Conservation (phyloP, 2,113 vertebrate species). For the Pachypanchax playfairii region DNA sequence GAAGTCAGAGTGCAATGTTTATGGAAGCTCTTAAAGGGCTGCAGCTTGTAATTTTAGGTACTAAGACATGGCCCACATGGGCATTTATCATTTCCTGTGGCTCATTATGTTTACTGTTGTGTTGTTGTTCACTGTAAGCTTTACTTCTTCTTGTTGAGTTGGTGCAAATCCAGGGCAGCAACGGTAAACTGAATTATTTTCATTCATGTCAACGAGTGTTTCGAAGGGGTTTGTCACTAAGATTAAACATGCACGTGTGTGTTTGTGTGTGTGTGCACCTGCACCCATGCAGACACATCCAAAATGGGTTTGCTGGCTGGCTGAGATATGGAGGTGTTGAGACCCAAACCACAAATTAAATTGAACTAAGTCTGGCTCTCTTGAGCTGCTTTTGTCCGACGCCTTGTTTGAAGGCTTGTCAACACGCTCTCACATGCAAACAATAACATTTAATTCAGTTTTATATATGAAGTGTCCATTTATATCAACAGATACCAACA, state of each 20-base stretch:
- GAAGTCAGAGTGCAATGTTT: slow-evolving; percentile 45
- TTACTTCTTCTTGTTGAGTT: slow-evolving; percentile 32
- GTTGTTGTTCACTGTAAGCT: slow-evolving; percentile 13
- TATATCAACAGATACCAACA: not conserved
- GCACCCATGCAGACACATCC: not conserved
- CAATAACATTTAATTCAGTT: not conserved
- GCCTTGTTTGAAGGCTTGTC: not conserved
- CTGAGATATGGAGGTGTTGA: not conserved
- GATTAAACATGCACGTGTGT: not conserved
- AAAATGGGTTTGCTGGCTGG: not conserved
- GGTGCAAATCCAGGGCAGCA: slow-evolving; percentile 4
- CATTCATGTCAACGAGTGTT: not conserved
- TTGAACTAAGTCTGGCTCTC: not conserved
- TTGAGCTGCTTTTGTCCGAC: not conserved
- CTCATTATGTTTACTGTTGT: slow-evolving; percentile 19
- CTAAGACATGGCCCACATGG: slow-evolving; percentile 37
- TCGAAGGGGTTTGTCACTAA: not conserved
- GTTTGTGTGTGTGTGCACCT: not conserved
- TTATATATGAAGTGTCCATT: not conserved
- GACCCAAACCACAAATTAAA: not conserved
- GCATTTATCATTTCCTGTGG: slow-evolving; percentile 47
- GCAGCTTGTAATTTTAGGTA: slow-evolving; percentile 10
- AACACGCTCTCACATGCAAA: not conserved
- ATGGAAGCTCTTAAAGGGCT: slow-evolving; percentile 49
- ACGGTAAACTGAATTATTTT: slow-evolving; percentile 24